Base-by-base conservation (phyloP, 2,797 vertebrate genomes). In the Paguma larvata region DNA sequence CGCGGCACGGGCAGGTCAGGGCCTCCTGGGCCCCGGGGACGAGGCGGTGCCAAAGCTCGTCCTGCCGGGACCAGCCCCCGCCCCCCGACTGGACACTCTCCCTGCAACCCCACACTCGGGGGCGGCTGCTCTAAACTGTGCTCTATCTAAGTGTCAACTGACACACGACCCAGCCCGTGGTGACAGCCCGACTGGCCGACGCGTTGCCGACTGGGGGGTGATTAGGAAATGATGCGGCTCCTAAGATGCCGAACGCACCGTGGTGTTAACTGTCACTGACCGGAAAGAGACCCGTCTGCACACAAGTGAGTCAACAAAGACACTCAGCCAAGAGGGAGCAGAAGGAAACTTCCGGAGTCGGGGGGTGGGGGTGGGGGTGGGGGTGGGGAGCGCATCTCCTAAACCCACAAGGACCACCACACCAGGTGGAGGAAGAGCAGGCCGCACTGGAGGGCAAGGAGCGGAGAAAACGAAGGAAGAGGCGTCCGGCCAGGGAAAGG, bases 101-200 rank as follows among this genome's bases (percentile, higher is more conserved):
- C 62, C 25, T 63, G 25, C 62, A 56, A 8, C 56, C 56, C 21
- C 56, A 56, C 56, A 3, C 56, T 56, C 53, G 21, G 56, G 21
- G 21, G 56, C 1, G 30, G 86, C n/a, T 19, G 18, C 68, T 78
- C 79, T 6, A 77, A 80, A 30, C 16, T 0, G 56, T 12, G 1
- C 12, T n/a, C 32, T 4, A 32, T n/a, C 32, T 4, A 32, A 77
- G 13, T 38, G 38, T 1, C 18, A 23, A 65, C 59, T 18, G 12
- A 63, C 19, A 34, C 1, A 14, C 3, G 3, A 5, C 62, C 38
- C 0, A 8, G 53, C 46, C 53, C 0, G 0, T 1, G 27, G 46
- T 44, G 59, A 62, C 62, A 53, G 38, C 19, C 72, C 23, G 3
- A 9, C 4, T 12, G 15, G 41, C 44, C 86, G 34, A 1, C 0